Evolutionary conservation across 2,888 invertebrate species (phyloP).

Genomic region (Ferrisia virgata): DNA sequence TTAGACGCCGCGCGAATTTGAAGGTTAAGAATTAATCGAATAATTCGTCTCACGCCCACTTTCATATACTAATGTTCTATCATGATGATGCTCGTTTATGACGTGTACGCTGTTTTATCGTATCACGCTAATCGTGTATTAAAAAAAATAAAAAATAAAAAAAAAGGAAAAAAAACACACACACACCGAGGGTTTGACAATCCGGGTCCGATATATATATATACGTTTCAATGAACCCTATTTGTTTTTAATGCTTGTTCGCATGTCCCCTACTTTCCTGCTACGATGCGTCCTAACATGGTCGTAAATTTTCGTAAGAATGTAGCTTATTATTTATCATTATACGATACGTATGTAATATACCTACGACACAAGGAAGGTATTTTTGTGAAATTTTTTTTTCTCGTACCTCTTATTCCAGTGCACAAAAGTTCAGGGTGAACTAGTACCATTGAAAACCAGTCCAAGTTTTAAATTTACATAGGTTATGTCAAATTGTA

Average conservation of each 20-base stretch:
- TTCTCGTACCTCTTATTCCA: not conserved
- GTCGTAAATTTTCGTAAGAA: not conserved
- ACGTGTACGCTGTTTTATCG: constrained; percentile 16
- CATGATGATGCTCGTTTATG: constrained; percentile 15
- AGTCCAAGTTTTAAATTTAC: not conserved
- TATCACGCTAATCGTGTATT: constrained; percentile 25
- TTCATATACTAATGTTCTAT: not conserved
- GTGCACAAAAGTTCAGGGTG: not conserved
- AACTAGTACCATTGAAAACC: constrained; percentile 2
- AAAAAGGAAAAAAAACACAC: too few relatives aligned
- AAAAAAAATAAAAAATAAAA: constrained; percentile 2
- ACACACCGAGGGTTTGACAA: constrained; percentile 16
- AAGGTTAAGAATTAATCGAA: constrained; percentile 28
- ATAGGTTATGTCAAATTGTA: not conserved
- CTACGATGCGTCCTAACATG: too few relatives aligned
- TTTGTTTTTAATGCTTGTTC: not conserved
- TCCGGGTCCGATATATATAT: not conserved
- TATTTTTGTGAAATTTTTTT: not conserved
- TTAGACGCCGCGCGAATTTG: constrained; percentile 1
- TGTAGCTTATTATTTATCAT: too few relatives aligned
- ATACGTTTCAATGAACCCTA: constrained; percentile 10
- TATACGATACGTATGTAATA: too few relatives aligned
- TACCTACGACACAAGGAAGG: not conserved
- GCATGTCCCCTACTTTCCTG: not conserved
- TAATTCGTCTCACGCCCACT: constrained; percentile 25